These are phyloP conservation scores for Trichechus manatus DNA, from an alignment of 2,113 vertebrate genomes.

Conservation along the genomic window DNA sequence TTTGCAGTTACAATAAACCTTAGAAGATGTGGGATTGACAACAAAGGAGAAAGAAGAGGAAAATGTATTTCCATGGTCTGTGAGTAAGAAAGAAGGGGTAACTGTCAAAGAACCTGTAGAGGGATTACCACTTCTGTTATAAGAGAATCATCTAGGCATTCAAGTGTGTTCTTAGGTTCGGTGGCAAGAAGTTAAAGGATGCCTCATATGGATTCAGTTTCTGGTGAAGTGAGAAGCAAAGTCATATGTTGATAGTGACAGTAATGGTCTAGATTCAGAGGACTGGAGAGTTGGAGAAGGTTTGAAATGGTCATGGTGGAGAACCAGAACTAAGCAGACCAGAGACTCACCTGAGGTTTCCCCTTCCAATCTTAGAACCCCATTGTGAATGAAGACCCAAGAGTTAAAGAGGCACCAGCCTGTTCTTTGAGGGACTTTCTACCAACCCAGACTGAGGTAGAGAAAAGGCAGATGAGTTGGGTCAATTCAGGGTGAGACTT, in stretches of 20 bases:
- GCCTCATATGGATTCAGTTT: not conserved
- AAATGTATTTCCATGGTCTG: not conserved
- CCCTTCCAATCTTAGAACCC: not conserved
- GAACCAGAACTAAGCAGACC: not conserved
- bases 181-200: constrained; percentile 20
- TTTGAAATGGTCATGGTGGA: not conserved
- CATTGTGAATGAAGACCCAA: not conserved
- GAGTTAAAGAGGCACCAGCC: not conserved
- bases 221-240: not conserved
- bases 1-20: not conserved
- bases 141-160: constrained; percentile 11
- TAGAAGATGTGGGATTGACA: constrained; percentile 17
- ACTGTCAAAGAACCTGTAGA: not conserved
- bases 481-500: not conserved
- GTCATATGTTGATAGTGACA: not conserved
- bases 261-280: constrained; percentile 25
- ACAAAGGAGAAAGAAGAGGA: not conserved
- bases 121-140: not conserved
- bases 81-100: constrained; percentile 17
- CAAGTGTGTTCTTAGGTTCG: not conserved
- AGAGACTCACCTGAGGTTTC: not conserved
- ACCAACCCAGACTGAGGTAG: not conserved
- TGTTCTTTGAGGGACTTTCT: not conserved
- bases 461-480: not conserved
- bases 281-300: not conserved